Evolutionary conservation across 2,888 invertebrate genomes (phyloP).

Genomic region (Adela reaumurella): DNA sequence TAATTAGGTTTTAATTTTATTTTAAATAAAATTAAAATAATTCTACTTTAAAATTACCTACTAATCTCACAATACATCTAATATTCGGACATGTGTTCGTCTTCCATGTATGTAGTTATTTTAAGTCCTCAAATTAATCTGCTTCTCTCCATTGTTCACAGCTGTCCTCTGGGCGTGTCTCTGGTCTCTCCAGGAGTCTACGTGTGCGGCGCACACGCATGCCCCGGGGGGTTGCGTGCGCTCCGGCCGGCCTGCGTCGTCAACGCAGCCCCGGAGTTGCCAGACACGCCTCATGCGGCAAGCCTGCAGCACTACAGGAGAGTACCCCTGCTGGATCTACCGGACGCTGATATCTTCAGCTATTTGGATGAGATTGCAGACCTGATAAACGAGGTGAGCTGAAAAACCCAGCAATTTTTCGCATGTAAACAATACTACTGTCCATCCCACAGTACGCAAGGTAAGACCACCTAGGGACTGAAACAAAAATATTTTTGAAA

Average conservation of each 20-base stretch:
- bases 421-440: too few relatives aligned
- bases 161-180: conserved; percentile 60
- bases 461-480: too few relatives aligned
- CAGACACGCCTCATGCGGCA: conserved; percentile 61
- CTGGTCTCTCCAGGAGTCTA: conserved; percentile 71
- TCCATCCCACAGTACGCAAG: too few relatives aligned
- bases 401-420: too few relatives aligned
- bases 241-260: conserved; percentile 74
- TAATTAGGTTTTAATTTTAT: too few relatives aligned
- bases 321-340: conserved; percentile 71
- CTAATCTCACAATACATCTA: too few relatives aligned
- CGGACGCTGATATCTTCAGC: conserved; percentile 65
- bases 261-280: conserved; percentile 80
- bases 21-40: too few relatives aligned
- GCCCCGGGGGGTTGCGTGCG: conserved; percentile 63
- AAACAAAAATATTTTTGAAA: too few relatives aligned
- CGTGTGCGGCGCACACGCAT: conserved; percentile 76
- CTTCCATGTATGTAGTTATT: too few relatives aligned
- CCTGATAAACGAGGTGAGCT: conserved; percentile 65
- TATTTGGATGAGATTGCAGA: conserved; percentile 78
- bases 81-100: too few relatives aligned
- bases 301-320: conserved; percentile 55
- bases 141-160: conserved; percentile 17
- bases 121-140: too few relatives aligned
- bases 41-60: too few relatives aligned